Conservation (phyloP, 2,888 invertebrate genomes). For the Lycophotia porphyrea region DNA sequence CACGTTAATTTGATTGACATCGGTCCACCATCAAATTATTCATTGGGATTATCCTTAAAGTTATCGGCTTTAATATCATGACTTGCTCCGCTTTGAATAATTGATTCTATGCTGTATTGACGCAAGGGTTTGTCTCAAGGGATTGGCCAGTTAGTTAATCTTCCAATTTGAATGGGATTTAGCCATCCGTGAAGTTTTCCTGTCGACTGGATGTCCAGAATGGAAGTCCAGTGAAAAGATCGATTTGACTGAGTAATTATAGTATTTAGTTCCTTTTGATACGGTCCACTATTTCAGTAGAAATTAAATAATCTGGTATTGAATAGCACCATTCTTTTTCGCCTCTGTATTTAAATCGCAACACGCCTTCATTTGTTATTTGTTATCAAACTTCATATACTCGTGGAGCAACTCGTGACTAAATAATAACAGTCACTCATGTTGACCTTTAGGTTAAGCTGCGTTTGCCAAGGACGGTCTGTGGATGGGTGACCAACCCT, state of each 20-base stretch:
- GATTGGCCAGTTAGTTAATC: slow-evolving; percentile 70
- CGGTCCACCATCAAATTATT: slow-evolving; percentile 72
- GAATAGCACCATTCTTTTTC: not conserved
- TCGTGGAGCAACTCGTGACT: no score
- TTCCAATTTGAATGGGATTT: slow-evolving; percentile 65
- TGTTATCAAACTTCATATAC: not conserved
- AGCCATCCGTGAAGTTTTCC: slow-evolving; percentile 57
- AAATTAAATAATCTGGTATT: not conserved
- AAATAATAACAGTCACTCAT: no score
- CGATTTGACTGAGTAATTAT: slow-evolving; percentile 40
- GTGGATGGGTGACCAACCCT: no score
- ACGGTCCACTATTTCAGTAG: not conserved
- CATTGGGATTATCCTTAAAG: slow-evolving; percentile 73
- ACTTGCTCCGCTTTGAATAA: slow-evolving; percentile 72
- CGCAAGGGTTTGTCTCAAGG: slow-evolving; percentile 57
- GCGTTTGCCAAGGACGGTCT: no score
- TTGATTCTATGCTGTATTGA: slow-evolving; percentile 72
- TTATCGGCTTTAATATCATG: slow-evolving; percentile 68
- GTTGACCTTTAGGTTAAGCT: no score
- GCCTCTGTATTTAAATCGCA: not conserved
- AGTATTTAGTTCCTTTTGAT: not conserved
- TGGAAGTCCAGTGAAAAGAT: slow-evolving; percentile 41
- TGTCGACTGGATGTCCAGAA: slow-evolving; percentile 42
- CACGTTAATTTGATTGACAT: slow-evolving; percentile 63
- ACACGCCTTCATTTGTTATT: not conserved